Evolutionary conservation across 1,140 invertebrate species (phyloP).

Genomic region (Pseudomyrmex concolor): DNA sequence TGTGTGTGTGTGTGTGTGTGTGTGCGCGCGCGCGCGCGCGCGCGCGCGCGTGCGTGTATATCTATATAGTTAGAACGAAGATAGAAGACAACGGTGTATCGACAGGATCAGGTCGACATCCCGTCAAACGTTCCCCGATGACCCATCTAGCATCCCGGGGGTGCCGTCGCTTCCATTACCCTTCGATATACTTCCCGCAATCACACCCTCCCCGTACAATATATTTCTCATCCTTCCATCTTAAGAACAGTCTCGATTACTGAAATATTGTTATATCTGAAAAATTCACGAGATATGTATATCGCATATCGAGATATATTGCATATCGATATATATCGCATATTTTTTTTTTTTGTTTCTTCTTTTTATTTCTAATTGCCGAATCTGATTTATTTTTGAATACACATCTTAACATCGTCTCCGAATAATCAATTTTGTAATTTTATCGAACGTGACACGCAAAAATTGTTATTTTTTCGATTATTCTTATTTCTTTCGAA

Average conservation of each 20-base stretch:
- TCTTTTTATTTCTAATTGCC: too few relatives aligned
- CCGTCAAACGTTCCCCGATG: conserved; percentile 45
- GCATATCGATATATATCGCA: too few relatives aligned
- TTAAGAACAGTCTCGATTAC: background rate
- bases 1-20: too few relatives aligned
- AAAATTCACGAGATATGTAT: background rate
- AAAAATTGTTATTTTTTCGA: too few relatives aligned
- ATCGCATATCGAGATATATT: too few relatives aligned
- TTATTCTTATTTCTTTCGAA: too few relatives aligned
- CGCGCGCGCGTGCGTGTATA: background rate
- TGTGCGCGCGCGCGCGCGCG: too few relatives aligned
- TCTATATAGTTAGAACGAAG: background rate
- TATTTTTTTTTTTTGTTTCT: too few relatives aligned
- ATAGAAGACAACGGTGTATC: conserved; percentile 36
- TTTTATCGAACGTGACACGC: too few relatives aligned
- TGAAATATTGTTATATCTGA: background rate
- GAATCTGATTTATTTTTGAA: background rate
- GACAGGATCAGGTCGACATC: conserved; percentile 52
- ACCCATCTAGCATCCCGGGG: conserved; percentile 15
- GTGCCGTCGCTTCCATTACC: background rate
- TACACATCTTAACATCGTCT: too few relatives aligned
- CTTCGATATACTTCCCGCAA: conserved; percentile 29
- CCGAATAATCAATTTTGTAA: too few relatives aligned
- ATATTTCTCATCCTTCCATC: background rate
- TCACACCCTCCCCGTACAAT: background rate